Percentiles rank a stretch among this genome's conserved stretches.
Conservation (phyloP, 2,888 invertebrate species). For the Sycophila texana region DNA sequence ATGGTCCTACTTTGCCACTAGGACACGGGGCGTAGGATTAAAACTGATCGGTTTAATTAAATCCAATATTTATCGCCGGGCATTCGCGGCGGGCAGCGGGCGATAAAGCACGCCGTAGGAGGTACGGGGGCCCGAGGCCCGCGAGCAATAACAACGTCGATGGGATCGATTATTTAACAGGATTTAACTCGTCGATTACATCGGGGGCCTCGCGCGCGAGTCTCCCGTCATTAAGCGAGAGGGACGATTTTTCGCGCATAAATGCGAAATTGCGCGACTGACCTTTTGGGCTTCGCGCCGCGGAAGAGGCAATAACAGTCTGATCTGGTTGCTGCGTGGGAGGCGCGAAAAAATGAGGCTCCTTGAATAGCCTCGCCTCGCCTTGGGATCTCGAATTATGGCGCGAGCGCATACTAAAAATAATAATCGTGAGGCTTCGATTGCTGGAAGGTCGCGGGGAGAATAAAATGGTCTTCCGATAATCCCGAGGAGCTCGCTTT, state of each 20-base stretch:
- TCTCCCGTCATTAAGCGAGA: too few relatives aligned
- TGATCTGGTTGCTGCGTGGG: slow-evolving; percentile 54
- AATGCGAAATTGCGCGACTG: background rate
- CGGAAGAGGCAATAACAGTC: slow-evolving; percentile 59
- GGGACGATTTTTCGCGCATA: slow-evolving; percentile 19
- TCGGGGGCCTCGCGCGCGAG: slow-evolving; percentile 9
- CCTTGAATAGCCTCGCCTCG: slow-evolving; percentile 23
- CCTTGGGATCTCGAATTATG: slow-evolving; percentile 39
- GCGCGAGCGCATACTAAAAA: slow-evolving; percentile 32
- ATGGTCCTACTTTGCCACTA: background rate
- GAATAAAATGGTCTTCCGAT: background rate
- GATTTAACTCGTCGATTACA: slow-evolving; percentile 27
- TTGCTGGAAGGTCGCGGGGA: background rate
- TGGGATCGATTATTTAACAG: slow-evolving; percentile 43
- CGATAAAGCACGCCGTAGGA: slow-evolving; percentile 45
- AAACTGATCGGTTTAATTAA: slow-evolving; percentile 34
- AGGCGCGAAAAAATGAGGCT: slow-evolving; percentile 47
- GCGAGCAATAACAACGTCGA: slow-evolving; percentile 21
- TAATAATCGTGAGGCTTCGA: slow-evolving; percentile 21
- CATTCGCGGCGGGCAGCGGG: slow-evolving; percentile 16
- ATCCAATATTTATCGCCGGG: slow-evolving; percentile 40
- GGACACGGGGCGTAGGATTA: background rate
- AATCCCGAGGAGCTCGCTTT: background rate
- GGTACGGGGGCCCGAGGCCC: slow-evolving; percentile 34
- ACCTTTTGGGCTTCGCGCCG: slow-evolving; percentile 31